phyloP scores from a whole-genome alignment of 2,797 vertebrate genomes.

The Borostomias antarcticus region DNA sequence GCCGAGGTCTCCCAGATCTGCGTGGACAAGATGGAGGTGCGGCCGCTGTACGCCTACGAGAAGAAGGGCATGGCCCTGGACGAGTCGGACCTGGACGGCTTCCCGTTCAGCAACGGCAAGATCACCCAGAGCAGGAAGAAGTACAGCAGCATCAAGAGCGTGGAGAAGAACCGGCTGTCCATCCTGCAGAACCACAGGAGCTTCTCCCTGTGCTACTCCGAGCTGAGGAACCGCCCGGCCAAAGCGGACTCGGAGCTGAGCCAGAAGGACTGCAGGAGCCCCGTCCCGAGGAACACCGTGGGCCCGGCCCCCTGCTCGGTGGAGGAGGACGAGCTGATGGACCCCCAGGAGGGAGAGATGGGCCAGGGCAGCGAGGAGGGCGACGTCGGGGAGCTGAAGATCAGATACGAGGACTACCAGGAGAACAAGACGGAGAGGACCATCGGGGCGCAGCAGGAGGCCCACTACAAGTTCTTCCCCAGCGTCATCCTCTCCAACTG shows the following conservation, averaged over 20 bases:
- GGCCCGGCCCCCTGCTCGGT: conserved; percentile 54
- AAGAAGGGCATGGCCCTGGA: conserved; percentile 76
- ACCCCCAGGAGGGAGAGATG: conserved; percentile 58
- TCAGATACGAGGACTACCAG: conserved; percentile 97
- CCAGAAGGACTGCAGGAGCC: conserved; percentile 66
- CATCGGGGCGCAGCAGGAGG: conserved; percentile 92
- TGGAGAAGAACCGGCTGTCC: conserved; percentile 81
- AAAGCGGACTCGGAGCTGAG: conserved; percentile 69
- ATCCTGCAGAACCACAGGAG: conserved; percentile 76
- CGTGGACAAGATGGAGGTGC: conserved; percentile 79
- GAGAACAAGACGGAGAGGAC: conserved; percentile 93
- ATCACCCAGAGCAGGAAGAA: conserved; percentile 84
- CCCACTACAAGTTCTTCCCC: conserved; percentile 98
- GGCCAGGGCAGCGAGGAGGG: conserved; percentile 81
- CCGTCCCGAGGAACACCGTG: conserved; percentile 59
- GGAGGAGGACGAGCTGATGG: conserved; percentile 59
- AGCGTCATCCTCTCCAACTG: conserved; percentile 99
- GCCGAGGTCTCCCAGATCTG: conserved; percentile 82
- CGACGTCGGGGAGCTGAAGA: conserved; percentile 93
- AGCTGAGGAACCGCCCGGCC: conserved; percentile 70
- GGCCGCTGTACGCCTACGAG: conserved; percentile 80
- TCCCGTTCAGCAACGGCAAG: conserved; percentile 83
- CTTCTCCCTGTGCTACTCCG: conserved; percentile 77
- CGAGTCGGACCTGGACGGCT: conserved; percentile 81
- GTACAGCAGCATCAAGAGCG: conserved; percentile 87